Evolutionary conservation across 2,113 vertebrate species (phyloP).

Genomic region (Tor tambroides): DNA sequence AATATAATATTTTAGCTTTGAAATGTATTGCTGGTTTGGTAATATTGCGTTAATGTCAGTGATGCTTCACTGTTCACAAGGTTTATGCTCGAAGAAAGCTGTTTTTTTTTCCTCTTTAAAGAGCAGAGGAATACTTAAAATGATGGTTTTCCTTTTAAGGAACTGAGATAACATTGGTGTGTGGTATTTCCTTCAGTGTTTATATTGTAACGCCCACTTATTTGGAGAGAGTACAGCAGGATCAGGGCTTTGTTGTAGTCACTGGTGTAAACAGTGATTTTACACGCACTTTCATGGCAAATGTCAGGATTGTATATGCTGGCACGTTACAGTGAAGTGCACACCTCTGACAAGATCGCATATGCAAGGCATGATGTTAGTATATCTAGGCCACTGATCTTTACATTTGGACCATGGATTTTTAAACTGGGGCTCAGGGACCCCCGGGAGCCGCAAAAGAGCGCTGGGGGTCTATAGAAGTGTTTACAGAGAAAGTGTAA

Average conservation of each 20-base stretch:
- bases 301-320: background rate
- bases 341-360: background rate
- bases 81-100: background rate
- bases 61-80: background rate
- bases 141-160: background rate
- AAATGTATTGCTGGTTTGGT: background rate
- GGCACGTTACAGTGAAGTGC: background rate
- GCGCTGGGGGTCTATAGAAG: background rate
- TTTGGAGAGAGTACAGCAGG: constrained; percentile 5
- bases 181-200: constrained; percentile 16
- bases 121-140: too few species aligned
- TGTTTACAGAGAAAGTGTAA: background rate
- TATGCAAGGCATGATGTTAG: background rate
- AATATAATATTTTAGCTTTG: background rate
- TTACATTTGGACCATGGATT: background rate
- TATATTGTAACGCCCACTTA: constrained; percentile 15
- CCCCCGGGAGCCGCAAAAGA: background rate
- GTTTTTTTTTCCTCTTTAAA: background rate
- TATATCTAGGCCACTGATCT: background rate
- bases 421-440: background rate
- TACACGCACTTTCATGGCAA: background rate
- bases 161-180: background rate
- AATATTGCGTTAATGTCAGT: background rate
- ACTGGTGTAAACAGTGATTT: constrained; percentile 7
- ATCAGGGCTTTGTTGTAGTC: constrained; percentile 7